A percentile compares a stretch with the other conserved stretches of the same genome.
Conservation (phyloP, 2,888 invertebrate species). For the Calameuta idolon region DNA sequence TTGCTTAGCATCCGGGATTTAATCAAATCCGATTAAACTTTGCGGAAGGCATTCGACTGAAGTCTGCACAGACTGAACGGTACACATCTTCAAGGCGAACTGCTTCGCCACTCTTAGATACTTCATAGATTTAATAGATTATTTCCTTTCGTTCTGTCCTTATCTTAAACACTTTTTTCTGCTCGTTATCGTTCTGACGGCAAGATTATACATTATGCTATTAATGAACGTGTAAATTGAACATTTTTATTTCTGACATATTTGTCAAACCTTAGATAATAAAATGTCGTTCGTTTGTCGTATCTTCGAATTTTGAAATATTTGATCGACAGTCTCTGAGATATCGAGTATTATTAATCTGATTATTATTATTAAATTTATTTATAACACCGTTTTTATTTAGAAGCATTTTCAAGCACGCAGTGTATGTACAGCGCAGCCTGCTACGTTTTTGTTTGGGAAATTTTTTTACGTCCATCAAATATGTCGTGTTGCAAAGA, state of each 20-base stretch:
- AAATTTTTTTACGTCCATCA: not conserved
- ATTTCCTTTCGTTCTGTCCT: not conserved
- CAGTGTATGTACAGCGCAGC: no score
- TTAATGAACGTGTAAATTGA: not conserved
- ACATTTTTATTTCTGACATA: not conserved
- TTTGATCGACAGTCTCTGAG: not conserved
- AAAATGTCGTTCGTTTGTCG: no score
- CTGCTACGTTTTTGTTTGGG: not conserved
- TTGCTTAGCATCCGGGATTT: not conserved
- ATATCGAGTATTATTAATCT: not conserved
- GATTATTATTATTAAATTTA: not conserved
- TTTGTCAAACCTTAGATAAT: no score
- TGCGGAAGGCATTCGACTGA: not conserved
- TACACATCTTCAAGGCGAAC: not conserved
- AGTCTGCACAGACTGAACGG: not conserved
- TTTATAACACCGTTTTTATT: not conserved
- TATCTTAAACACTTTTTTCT: not conserved
- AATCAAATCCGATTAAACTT: not conserved
- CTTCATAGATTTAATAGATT: not conserved
- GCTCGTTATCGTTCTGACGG: not conserved
- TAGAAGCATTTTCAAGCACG: not conserved
- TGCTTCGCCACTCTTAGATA: not conserved
- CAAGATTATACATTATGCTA: not conserved
- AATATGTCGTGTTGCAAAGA: not conserved
- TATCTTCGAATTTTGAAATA: not conserved